These are phyloP conservation scores for Eonycteris spelaea DNA, from an alignment of 2,113 vertebrate species.

Conservation along the genomic window DNA sequence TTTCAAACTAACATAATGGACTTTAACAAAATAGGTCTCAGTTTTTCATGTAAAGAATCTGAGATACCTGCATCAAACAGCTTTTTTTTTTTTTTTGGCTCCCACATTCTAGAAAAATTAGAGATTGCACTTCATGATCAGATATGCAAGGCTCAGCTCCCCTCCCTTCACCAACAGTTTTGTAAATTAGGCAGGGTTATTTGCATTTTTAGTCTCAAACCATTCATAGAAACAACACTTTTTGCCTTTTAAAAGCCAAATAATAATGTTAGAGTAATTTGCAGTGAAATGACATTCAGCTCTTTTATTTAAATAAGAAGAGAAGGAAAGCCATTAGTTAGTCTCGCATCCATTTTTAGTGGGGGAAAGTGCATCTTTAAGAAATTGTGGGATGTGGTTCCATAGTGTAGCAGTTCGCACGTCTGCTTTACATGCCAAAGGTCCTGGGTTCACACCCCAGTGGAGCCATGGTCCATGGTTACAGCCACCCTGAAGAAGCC, in stretches of 20 bases:
- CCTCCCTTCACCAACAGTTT: not conserved
- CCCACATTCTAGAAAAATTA: not conserved
- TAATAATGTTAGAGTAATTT: conserved; percentile 20
- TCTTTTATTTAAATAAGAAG: conserved; percentile 21
- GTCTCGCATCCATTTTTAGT: not conserved
- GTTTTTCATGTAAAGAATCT: not conserved
- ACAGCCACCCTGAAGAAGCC: too few species aligned
- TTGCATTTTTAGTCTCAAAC: conserved; percentile 32
- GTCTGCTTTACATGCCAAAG: too few species aligned
- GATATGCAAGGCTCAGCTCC: not conserved
- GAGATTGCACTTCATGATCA: not conserved
- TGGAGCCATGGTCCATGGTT: too few species aligned
- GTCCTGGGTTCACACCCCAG: too few species aligned
- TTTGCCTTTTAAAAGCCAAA: conserved; percentile 10
- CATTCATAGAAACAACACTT: not conserved
- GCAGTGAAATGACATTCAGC: not conserved
- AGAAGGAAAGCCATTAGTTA: not conserved
- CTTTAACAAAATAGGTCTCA: not conserved
- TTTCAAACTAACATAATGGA: not conserved
- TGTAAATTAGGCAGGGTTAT: not conserved
- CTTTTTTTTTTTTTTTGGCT: not conserved
- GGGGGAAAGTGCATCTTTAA: conserved; percentile 6
- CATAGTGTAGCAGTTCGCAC: too few species aligned
- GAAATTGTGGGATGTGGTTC: conserved; percentile 14
- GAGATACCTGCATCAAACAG: not conserved